These are phyloP conservation scores for Platorchestia sp. DNA, from an alignment of 1,140 invertebrate genomes.

Conservation along the genomic window DNA sequence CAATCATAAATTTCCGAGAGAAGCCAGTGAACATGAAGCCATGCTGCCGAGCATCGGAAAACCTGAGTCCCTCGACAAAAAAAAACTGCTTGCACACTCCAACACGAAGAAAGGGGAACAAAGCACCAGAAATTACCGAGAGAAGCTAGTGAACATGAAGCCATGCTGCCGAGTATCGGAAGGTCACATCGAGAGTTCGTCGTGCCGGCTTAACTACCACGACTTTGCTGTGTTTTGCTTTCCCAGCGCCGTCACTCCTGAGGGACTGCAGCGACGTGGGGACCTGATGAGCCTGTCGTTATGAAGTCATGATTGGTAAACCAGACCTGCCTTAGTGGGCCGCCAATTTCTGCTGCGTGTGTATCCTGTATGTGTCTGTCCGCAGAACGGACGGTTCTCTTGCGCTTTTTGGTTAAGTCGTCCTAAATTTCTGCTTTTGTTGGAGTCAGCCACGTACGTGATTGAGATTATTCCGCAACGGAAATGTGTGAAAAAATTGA, in stretches of 20 bases:
- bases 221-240: not conserved
- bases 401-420: too few relatives aligned
- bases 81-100: too few relatives aligned
- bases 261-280: not conserved
- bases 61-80: too few relatives aligned
- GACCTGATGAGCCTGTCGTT: not conserved
- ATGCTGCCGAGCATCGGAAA: too few relatives aligned
- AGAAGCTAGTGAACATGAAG: too few relatives aligned
- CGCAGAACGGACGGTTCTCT: not conserved
- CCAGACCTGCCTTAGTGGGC: not conserved
- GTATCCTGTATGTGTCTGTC: not conserved
- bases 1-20: too few relatives aligned
- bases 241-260: not conserved
- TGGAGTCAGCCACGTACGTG: not conserved
- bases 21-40: too few relatives aligned
- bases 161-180: too few relatives aligned
- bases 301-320: not conserved
- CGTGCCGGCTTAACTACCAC: not conserved
- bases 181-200: not conserved
- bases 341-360: not conserved
- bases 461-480: not conserved
- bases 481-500: not conserved
- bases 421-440: not conserved
- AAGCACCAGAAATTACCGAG: too few relatives aligned
- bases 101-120: too few relatives aligned